Percentiles rank a stretch among this genome's conserved stretches.
phyloP scores from a whole-genome alignment of 2,888 invertebrate genomes.

The Glomeris marginata region DNA sequence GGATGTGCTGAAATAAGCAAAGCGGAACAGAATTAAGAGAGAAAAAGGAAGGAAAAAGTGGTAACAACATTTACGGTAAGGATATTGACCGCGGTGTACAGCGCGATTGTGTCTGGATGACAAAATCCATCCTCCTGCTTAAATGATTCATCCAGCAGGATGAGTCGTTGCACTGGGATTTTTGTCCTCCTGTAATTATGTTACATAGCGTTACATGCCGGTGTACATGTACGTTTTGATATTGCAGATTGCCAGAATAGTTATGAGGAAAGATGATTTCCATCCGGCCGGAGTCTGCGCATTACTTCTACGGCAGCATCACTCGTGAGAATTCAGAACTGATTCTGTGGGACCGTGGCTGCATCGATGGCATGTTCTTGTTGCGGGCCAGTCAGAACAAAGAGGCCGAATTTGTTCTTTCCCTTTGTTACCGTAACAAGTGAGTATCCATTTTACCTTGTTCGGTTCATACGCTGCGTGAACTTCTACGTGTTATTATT shows the following conservation, averaged over 20 bases:
- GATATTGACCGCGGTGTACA: no score
- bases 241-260: not conserved
- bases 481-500: slow-evolving; percentile 5
- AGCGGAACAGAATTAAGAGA: no score
- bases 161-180: no score
- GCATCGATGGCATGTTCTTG: slow-evolving; percentile 22
- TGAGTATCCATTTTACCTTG: slow-evolving; percentile 9
- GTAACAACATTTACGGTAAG: no score
- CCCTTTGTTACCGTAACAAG: slow-evolving; percentile 21
- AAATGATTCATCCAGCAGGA: no score
- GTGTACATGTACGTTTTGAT: no score
- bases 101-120: no score
- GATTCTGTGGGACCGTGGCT: slow-evolving; percentile 22
- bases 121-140: no score
- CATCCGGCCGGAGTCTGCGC: slow-evolving; percentile 6
- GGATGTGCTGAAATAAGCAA: no score
- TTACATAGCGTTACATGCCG: no score
- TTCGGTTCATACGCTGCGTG: not conserved
- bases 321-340: slow-evolving; percentile 22
- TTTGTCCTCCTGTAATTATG: no score
- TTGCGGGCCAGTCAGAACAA: slow-evolving; percentile 17
- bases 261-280: slow-evolving; percentile 4
- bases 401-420: slow-evolving; percentile 21
- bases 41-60: no score
- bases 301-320: slow-evolving; percentile 21